A percentile compares a stretch with the other conserved stretches of the same genome.
phyloP scores from a whole-genome alignment of 2,797 vertebrate genomes.

The Lateolabrax maculatus region DNA sequence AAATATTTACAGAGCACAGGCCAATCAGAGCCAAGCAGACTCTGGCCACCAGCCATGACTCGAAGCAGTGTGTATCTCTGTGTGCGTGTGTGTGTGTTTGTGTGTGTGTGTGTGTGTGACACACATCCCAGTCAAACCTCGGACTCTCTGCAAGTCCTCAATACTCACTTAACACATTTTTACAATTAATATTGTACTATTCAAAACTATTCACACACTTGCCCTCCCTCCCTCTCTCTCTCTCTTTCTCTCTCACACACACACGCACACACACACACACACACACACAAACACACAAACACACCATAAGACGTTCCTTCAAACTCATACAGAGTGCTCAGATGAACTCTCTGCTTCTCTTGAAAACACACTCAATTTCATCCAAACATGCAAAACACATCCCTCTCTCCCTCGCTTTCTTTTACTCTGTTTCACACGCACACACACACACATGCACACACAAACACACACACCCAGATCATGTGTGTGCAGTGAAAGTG shows the following conservation, averaged over 20 bases:
- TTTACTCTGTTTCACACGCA: neutral
- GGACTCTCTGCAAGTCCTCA: neutral
- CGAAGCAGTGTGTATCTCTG: conserved; percentile 53
- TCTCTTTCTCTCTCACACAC: neutral
- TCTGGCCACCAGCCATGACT: conserved; percentile 62
- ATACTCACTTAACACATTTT: conserved; percentile 37
- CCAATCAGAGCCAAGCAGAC: conserved; percentile 74
- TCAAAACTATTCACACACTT: neutral
- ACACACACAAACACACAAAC: conserved; percentile 12
- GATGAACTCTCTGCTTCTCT: conserved; percentile 37
- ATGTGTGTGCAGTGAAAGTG: conserved; percentile 81
- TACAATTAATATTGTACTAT: conserved; percentile 41
- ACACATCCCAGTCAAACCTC: conserved; percentile 10
- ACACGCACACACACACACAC: conserved; percentile 12
- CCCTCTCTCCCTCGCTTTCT: neutral
- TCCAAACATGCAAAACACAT: conserved; percentile 58
- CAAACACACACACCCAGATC: conserved; percentile 15
- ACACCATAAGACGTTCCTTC: conserved; percentile 43
- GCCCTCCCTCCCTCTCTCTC: neutral
- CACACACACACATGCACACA: conserved; percentile 16
- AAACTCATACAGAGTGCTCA: conserved; percentile 38
- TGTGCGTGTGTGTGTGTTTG: conserved; percentile 33
- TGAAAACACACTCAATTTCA: conserved; percentile 45
- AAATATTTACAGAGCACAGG: conserved; percentile 86
- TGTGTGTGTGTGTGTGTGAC: conserved; percentile 37